These are phyloP conservation scores for Melipona bicolor DNA, from an alignment of 2,888 invertebrate species.

Conservation along the genomic window DNA sequence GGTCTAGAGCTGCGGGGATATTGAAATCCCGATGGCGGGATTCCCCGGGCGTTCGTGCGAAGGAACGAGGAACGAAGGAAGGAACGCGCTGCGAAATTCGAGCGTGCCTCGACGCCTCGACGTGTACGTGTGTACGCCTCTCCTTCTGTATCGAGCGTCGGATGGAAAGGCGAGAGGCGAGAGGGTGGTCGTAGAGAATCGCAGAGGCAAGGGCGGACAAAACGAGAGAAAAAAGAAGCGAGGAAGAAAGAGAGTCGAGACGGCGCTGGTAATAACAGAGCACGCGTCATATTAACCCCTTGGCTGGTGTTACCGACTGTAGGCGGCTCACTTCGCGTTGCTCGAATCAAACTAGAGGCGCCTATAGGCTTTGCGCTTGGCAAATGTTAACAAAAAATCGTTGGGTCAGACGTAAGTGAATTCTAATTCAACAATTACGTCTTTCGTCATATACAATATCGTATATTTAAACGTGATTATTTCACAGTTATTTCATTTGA, in stretches of 20 bases:
- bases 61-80: conserved; percentile 22
- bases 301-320: no score
- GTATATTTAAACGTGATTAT: no score
- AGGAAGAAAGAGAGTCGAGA: conserved; percentile 49
- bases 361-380: no score
- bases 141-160: not conserved
- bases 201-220: not conserved
- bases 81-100: conserved; percentile 53
- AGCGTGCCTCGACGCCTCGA: not conserved
- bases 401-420: no score
- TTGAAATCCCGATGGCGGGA: conserved; percentile 62
- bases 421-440: no score
- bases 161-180: not conserved
- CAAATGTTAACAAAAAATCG: no score
- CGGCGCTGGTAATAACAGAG: conserved; percentile 72
- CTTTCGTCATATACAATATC: no score
- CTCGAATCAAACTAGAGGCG: no score
- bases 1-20: conserved; percentile 40
- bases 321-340: no score
- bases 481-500: no score
- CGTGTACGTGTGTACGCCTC: not conserved
- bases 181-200: not conserved
- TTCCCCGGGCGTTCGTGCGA: conserved; percentile 32
- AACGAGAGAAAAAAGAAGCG: conserved; percentile 11
- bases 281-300: conserved; percentile 75